Conservation (phyloP, 2,888 invertebrate species). For the Orthosia incerta region DNA sequence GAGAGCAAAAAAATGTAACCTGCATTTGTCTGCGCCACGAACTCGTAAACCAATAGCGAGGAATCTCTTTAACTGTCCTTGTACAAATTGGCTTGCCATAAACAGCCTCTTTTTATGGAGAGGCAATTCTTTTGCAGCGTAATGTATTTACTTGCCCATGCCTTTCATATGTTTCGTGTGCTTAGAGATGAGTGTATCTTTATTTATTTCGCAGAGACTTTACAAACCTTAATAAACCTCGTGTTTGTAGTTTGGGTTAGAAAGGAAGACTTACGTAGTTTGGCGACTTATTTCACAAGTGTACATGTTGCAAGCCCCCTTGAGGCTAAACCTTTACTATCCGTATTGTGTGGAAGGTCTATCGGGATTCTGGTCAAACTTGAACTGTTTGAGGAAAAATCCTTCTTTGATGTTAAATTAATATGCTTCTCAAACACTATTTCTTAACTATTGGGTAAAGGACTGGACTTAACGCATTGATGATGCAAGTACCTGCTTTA, state of each 20-base stretch:
- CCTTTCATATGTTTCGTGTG: constrained; percentile 8
- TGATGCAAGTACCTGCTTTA: neutral
- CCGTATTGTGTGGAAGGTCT: constrained; percentile 54
- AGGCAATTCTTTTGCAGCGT: constrained; percentile 43
- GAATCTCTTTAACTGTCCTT: constrained; percentile 50
- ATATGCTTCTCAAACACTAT: neutral
- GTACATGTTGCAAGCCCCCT: constrained; percentile 43
- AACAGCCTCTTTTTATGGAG: constrained; percentile 37
- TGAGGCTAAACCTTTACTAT: constrained; percentile 49
- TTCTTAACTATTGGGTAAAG: neutral
- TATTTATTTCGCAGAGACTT: constrained; percentile 34
- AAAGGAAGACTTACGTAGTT: constrained; percentile 41
- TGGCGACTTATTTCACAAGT: constrained; percentile 43
- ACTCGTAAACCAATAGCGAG: constrained; percentile 38
- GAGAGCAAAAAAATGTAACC: constrained; percentile 36
- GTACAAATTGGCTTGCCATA: constrained; percentile 51
- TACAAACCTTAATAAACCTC: constrained; percentile 24
- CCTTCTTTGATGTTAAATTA: constrained; percentile 3
- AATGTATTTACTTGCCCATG: constrained; percentile 31
- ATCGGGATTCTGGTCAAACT: constrained; percentile 30
- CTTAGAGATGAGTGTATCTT: constrained; percentile 18
- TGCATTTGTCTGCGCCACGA: constrained; percentile 29
- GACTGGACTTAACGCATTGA: neutral
- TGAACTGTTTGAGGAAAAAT: constrained; percentile 12
- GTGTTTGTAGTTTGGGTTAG: constrained; percentile 45